phyloP scores from a whole-genome alignment of 2,888 invertebrate genomes.

The Ryuthela nishihirai region DNA sequence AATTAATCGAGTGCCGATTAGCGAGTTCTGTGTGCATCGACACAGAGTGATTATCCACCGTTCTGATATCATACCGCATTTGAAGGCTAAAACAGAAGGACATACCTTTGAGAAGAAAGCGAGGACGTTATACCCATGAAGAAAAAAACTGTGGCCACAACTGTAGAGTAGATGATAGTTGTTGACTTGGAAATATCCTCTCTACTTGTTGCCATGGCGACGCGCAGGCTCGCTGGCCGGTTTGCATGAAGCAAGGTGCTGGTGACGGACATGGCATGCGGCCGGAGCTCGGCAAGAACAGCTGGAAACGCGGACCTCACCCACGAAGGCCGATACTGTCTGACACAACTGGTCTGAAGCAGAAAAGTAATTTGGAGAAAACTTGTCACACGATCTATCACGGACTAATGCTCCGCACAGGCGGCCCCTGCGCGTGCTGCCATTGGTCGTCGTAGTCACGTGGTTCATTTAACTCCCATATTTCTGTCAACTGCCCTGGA shows the following conservation, averaged over 20 bases:
- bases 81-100: no score
- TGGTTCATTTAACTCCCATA: slow-evolving; percentile 18
- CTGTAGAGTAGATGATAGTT: no score
- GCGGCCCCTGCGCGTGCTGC: slow-evolving; percentile 20
- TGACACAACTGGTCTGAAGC: neutral
- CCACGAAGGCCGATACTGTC: neutral
- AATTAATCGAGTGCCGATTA: no score
- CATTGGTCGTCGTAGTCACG: slow-evolving; percentile 28
- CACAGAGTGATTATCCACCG: no score
- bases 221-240: slow-evolving; percentile 17
- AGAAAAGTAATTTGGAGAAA: slow-evolving; percentile 21
- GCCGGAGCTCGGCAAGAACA: neutral
- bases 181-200: neutral
- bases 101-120: no score
- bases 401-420: slow-evolving; percentile 4
- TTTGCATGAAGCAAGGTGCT: neutral
- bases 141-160: no score
- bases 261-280: neutral
- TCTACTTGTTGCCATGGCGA: slow-evolving; percentile 21
- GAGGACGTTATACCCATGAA: no score
- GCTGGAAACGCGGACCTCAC: neutral
- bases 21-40: no score
- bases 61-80: no score
- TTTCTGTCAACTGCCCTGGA: slow-evolving; percentile 36
- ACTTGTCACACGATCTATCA: slow-evolving; percentile 38